Evolutionary conservation across 2,797 vertebrate species (phyloP).

Genomic region (Phyllotis vaccarum): DNA sequence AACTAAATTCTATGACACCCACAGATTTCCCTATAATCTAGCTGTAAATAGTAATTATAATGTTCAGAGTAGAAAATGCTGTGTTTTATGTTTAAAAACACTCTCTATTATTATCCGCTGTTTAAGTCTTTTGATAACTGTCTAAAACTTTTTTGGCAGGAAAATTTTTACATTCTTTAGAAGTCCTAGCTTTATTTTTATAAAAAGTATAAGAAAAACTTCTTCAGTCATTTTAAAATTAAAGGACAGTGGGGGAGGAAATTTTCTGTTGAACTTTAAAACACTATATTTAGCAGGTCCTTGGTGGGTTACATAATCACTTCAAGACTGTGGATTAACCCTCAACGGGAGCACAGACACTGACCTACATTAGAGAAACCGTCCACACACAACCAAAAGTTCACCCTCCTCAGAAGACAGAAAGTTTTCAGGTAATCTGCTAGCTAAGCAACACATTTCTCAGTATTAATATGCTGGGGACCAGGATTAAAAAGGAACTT

Average conservation of each 20-base stretch:
- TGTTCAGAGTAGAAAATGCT: constrained; percentile 70
- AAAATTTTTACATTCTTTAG: constrained; percentile 60
- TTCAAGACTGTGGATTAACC: constrained; percentile 78
- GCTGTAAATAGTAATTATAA: constrained; percentile 81
- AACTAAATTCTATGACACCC: constrained; percentile 51
- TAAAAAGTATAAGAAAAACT: constrained; percentile 49
- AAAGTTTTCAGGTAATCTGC: constrained; percentile 57
- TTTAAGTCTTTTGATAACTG: constrained; percentile 67
- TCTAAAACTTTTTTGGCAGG: constrained; percentile 61
- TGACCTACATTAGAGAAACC: constrained; percentile 77
- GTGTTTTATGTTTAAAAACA: constrained; percentile 68
- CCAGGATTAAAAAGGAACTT: not conserved
- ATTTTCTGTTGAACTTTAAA: constrained; percentile 74
- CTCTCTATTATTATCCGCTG: constrained; percentile 68
- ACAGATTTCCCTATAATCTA: constrained; percentile 50
- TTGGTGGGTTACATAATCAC: constrained; percentile 73
- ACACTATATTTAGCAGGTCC: constrained; percentile 72
- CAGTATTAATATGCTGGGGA: not conserved
- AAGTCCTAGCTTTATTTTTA: constrained; percentile 54
- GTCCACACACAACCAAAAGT: constrained; percentile 63
- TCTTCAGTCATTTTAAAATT: constrained; percentile 67
- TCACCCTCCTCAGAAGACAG: constrained; percentile 54
- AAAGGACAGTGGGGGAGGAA: constrained; percentile 65
- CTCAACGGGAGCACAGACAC: constrained; percentile 74
- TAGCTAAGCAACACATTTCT: constrained; percentile 25